Evolutionary conservation across 1,140 invertebrate species (phyloP), one percentile per base, ranked within the genome.

Genomic region (Penaeus vannamei): DNA sequence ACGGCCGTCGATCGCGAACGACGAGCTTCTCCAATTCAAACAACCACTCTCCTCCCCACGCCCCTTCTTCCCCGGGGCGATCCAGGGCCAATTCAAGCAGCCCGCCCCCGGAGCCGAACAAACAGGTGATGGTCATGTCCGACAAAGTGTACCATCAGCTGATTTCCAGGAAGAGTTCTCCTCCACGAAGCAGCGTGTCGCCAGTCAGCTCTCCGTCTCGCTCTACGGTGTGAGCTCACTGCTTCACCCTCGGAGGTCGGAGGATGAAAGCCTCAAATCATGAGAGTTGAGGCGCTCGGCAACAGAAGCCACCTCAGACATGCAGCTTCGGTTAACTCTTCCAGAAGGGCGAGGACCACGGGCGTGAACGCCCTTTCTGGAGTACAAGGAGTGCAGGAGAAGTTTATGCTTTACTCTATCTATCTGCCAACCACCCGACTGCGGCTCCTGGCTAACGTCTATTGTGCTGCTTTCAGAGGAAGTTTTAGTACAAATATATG

Each of bases 81-180:
- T 91, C 90, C 8, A 86, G 86, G 42, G 64, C 86, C 29, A 89
- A 77, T 59, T 59, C 77, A 36, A 77, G 69, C 7, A 91, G 66
- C 19, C 36, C 72, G 61, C 60, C 76, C 26, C n/a, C 20, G 1
- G 90, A 86, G 76, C 84, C 86, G n/a, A 86, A 36, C 42, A 85
- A 86, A 64, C 82, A 85, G 23, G 59, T 86, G 84, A 91, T 83
- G 86, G 61, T 85, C 64, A 85, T 89, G 22, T 79, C 83, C 64
- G 87, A 89, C 32, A 77, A 61, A 22, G 53, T 84, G 5, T 89
- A 89, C 26, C 87, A 85, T 19, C 82, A 89, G 36, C 79, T 84
- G 32, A 72, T 89, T 22, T 81, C 87, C 82, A 89, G 61, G 29
- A 29, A 59, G 26, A 36, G 53, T 14, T 84, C 72, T 17, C 87